Evolutionary conservation across 2,797 vertebrate genomes (phyloP), one percentile per base, ranked within the genome.

Genomic region (Melanotaenia nigrans): DNA sequence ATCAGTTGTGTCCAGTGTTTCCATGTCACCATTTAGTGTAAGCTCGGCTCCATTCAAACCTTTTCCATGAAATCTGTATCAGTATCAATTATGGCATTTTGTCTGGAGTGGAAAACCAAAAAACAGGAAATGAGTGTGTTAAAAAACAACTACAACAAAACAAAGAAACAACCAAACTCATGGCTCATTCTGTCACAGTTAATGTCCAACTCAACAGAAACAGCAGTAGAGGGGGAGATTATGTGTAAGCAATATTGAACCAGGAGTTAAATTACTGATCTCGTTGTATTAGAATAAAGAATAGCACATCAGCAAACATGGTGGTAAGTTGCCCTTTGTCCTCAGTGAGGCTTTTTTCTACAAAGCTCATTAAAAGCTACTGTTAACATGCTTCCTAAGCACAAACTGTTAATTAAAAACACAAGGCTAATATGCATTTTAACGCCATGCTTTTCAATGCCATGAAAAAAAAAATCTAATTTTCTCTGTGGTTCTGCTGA

Each of bases 401-500:
- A 91, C 86, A 92, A 93, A 90, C 90, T 89, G 82, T 89, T 91
- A 92, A 93, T 94, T 92, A 91, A 91, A 94, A 91, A 86, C 88
- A 89, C 78, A 55, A 84, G 88, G 86, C 88, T 92, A 84, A 90
- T 90, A 90, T 89, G 88, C 91, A 90, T 92, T 93, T 92, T 91
- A 89, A 91, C 68, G 65, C 85, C 63, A 74, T 9, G 65, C 82
- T 84, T 88, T 82, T 81, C 71, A 88, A 89, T 45, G 53, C 57
- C 47, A 65, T n/a, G 24, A 28, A 40, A 71, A 67, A 76, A 83
- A 85, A 89, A 89, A 89, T 33, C 81, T 84, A 7, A 91, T 93
- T 93, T 93, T 89, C 92, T 89, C 77, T 76, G 81, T 78, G 85
- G 84, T 85, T 86, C 73, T 85, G 83, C 89, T 92, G 92, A 92